Evolutionary conservation across 2,113 vertebrate genomes (phyloP).

Genomic region (Typhlomys cinereus): DNA sequence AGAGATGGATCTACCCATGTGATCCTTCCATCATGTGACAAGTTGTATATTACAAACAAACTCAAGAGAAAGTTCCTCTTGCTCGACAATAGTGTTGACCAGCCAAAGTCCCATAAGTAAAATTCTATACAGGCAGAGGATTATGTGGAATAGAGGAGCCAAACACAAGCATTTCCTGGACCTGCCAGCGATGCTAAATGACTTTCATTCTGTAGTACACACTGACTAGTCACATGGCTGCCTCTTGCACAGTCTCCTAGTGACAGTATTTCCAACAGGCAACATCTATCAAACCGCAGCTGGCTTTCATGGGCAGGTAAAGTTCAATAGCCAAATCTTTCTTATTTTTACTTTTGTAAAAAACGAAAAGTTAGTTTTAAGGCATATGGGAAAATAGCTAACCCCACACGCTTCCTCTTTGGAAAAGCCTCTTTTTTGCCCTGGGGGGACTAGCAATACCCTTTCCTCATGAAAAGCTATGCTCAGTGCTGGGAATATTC

Average conservation of each 20-base stretch:
- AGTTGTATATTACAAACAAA: neutral
- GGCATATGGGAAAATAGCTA: constrained; percentile 41
- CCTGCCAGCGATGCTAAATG: constrained; percentile 5
- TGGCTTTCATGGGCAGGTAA: constrained; percentile 29
- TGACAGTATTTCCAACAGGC: neutral
- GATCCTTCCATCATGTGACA: neutral
- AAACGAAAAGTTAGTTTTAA: constrained; percentile 60
- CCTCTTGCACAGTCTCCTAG: neutral
- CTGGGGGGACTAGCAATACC: constrained; percentile 48
- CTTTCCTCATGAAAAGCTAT: constrained; percentile 56
- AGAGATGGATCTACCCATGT: neutral
- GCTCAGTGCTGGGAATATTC: constrained; percentile 41
- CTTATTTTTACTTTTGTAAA: constrained; percentile 52
- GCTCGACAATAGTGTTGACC: neutral
- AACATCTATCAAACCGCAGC: constrained; percentile 53
- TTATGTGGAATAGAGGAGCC: neutral
- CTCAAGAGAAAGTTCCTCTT: neutral
- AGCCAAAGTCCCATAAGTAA: neutral
- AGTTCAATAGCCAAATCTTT: constrained; percentile 26
- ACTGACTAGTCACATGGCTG: neutral
- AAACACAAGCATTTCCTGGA: constrained; percentile 17
- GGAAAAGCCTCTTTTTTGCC: constrained; percentile 57
- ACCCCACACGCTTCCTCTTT: neutral
- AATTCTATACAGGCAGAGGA: neutral
- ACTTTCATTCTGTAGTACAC: neutral